Base-by-base conservation (phyloP, 37 sponge, comb jelly and placozoan genomes). In the Halichondria panicea region DNA sequence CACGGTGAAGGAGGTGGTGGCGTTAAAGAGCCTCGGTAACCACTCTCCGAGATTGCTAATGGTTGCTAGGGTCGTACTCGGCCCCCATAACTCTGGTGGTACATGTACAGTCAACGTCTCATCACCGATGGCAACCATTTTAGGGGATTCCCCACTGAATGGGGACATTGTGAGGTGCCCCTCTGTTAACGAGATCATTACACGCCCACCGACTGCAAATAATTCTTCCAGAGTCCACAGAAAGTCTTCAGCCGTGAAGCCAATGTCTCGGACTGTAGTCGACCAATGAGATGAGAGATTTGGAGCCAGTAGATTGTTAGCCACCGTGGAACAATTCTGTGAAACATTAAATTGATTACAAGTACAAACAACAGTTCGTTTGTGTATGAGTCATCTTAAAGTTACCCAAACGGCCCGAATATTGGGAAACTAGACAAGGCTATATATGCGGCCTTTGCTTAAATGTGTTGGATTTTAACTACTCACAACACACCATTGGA, bases 141-240 rank as follows among this genome's bases (percentile, higher is more conserved):
- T n/a, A n/a, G n/a, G n/a, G n/a, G n/a, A n/a, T n/a, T n/a, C n/a
- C n/a, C n/a, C n/a, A n/a, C n/a, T n/a, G n/a, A n/a, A n/a, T n/a
- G n/a, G n/a, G n/a, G n/a, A n/a, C n/a, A n/a, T n/a, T n/a, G n/a
- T n/a, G n/a, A n/a, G n/a, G n/a, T n/a, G n/a, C n/a, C n/a, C n/a
- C n/a, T n/a, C n/a, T n/a, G n/a, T n/a, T n/a, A n/a, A n/a, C n/a
- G n/a, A n/a, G 25, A 27, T 27, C 54, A 13, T 7, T 3, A 15
- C 34, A 8, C 22, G 9, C 41, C 21, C 42, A 11, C 21, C 43
- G 40, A 21, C 2, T 34, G 57, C 11, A 1, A n/a, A n/a, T n/a
- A 76, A 22, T 6, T 50, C 52, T 43, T 76, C 76, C 46, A 76
- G 27, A 24, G 76, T 46, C 3, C 19, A 28, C 52, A 76, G 52